Percentiles rank a stretch among this genome's conserved stretches.
Conservation (phyloP, 2,888 invertebrate species). For the Machimus atricapillus region DNA sequence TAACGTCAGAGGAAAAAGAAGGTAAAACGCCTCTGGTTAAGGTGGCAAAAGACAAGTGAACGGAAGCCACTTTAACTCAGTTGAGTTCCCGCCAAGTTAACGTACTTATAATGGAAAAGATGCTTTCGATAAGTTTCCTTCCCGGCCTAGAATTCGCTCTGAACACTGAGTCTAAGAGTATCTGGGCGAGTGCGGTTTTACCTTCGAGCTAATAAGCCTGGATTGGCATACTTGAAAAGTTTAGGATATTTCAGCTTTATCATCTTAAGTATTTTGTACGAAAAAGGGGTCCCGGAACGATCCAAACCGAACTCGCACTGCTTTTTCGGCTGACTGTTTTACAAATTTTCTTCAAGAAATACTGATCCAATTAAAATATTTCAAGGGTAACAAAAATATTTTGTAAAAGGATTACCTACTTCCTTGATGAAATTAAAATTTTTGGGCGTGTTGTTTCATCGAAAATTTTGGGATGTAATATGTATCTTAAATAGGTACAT, state of each 20-base stretch:
- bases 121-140: conserved; percentile 6
- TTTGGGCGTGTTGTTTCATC: no score
- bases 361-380: background rate
- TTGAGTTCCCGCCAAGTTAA: conserved; percentile 1
- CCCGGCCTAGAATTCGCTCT: background rate
- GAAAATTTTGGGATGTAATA: background rate
- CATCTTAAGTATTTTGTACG: background rate
- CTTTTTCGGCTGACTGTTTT: background rate
- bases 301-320: background rate
- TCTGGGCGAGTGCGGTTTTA: background rate
- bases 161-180: background rate
- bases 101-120: conserved; percentile 19
- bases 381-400: background rate
- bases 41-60: conserved; percentile 6
- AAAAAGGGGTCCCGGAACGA: background rate
- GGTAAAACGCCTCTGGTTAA: background rate
- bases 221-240: conserved; percentile 27
- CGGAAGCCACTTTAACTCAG: conserved; percentile 14
- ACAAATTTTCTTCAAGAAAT: background rate
- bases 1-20: conserved; percentile 14
- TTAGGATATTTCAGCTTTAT: conserved; percentile 16
- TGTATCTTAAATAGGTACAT: background rate
- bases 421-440: background rate
- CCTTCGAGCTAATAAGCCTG: conserved; percentile 25
- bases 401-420: background rate